A percentile compares a stretch with the other conserved stretches of the same genome.
Conservation (phyloP, 1,140 invertebrate genomes). For the Bemisia tabaci region DNA sequence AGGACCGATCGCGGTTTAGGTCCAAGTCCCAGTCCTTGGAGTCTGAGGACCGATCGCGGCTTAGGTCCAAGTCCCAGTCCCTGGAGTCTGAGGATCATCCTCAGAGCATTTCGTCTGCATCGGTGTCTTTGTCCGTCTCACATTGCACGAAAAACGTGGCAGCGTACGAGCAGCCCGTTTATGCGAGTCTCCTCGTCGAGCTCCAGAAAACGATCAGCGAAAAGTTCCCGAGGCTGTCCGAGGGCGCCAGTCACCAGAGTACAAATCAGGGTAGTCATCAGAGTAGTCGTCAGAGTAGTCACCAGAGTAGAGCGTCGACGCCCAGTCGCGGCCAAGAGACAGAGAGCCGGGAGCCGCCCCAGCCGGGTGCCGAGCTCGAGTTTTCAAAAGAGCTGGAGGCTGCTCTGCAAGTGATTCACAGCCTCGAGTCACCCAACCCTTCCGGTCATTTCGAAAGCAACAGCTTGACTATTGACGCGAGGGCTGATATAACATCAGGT, state of each 20-base stretch:
- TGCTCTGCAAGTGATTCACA: not conserved
- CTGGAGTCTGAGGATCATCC: not conserved
- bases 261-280: not conserved
- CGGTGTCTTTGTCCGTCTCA: not conserved
- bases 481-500: not conserved
- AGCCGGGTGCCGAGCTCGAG: not conserved
- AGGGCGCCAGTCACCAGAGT: not conserved
- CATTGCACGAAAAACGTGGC: not conserved
- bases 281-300: not conserved
- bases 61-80: constrained; percentile 10
- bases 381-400: not conserved
- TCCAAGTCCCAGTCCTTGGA: not conserved
- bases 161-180: not conserved
- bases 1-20: not conserved
- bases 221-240: not conserved
- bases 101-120: not conserved
- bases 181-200: not conserved
- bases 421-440: not conserved
- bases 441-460: not conserved
- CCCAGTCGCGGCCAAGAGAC: not conserved
- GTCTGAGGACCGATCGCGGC: constrained; percentile 23
- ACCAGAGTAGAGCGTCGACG: not conserved
- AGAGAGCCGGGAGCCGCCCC: not conserved
- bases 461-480: not conserved
- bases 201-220: not conserved